Evolutionary conservation across 1,140 invertebrate genomes (phyloP).

Genomic region (Caenorhabditis latens): DNA sequence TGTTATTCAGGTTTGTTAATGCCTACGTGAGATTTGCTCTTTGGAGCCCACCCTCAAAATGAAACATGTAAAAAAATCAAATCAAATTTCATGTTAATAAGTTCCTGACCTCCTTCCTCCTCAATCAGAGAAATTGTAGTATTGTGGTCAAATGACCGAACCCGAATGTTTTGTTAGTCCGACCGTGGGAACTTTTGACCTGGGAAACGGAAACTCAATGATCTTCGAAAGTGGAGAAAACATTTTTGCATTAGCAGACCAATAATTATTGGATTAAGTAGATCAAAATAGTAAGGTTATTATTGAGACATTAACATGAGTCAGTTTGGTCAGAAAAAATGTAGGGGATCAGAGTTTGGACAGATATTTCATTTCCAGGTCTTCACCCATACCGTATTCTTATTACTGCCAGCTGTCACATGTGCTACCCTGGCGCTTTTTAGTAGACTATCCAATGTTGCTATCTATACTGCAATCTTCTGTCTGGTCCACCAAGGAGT

Average conservation of each 20-base stretch:
- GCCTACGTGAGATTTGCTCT: too few relatives aligned
- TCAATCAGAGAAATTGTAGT: too few relatives aligned
- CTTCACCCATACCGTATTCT: slow-evolving; percentile 4
- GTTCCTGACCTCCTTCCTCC: too few relatives aligned
- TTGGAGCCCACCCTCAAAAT: too few relatives aligned
- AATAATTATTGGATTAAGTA: neutral
- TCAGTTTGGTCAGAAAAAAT: too few relatives aligned
- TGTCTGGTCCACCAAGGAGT: slow-evolving; percentile 13
- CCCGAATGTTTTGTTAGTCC: neutral
- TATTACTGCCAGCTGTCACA: neutral
- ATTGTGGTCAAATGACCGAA: too few relatives aligned
- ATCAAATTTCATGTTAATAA: too few relatives aligned
- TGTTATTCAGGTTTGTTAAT: slow-evolving; percentile 16
- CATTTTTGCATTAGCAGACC: neutral
- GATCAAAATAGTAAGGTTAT: too few relatives aligned
- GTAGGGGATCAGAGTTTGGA: too few relatives aligned
- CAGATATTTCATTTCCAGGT: neutral
- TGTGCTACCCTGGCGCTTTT: neutral
- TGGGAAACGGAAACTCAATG: neutral
- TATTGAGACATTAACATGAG: too few relatives aligned
- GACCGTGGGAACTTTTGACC: neutral
- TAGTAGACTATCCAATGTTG: neutral
- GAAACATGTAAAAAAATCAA: too few relatives aligned
- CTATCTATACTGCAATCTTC: slow-evolving; percentile 2
- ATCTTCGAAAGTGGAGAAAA: neutral